Evolutionary conservation across 2,113 vertebrate genomes (phyloP), one percentile per base, ranked within the genome.

Genomic region (Pholis gunnellus): DNA sequence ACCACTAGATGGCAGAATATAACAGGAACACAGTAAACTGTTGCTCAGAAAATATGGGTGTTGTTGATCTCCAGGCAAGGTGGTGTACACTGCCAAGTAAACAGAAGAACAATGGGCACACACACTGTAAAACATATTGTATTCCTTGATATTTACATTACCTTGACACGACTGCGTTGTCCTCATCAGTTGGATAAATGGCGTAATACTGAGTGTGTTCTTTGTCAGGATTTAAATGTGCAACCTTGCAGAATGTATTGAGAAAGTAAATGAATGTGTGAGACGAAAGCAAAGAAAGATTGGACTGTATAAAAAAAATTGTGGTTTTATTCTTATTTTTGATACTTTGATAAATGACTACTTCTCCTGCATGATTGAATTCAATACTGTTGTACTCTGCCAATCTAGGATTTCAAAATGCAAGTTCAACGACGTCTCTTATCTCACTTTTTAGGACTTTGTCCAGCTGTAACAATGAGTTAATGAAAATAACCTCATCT

Each of bases 1-100:
- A 69, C 89, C 93, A 93, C 89, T 87, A 90, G 92, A 87, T 88
- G 92, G 93, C 87, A 88, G 79, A 9, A 81, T 75, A 27, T 31
- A 17, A 72, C 78, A 83, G 75, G 56, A 64, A 65, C 22, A 46
- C 50, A 56, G 13, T 13, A 29, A 81, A 57, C 13, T 72, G 54
- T 60, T 29, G 48, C 18, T 54, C 42, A 54, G 69, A 50, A 67
- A 61, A 7, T 1, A 18, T 14, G 57, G 66, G 18, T 64, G 63
- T 34, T 59, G 72, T 27, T 42, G 20, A 61, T 67, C 36, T 75
- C 40, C 67, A 72, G 68, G 11, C 14, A 27, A 9, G 78, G 13
- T 75, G 78, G 13, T 75, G 34, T 64, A 38, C 44, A 40, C 50
- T 77, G 57, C 22, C 46, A 46, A 46, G 15, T 5, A 18, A 74